Evolutionary conservation across 2,113 vertebrate species (phyloP).

Genomic region (Siniperca chuatsi): DNA sequence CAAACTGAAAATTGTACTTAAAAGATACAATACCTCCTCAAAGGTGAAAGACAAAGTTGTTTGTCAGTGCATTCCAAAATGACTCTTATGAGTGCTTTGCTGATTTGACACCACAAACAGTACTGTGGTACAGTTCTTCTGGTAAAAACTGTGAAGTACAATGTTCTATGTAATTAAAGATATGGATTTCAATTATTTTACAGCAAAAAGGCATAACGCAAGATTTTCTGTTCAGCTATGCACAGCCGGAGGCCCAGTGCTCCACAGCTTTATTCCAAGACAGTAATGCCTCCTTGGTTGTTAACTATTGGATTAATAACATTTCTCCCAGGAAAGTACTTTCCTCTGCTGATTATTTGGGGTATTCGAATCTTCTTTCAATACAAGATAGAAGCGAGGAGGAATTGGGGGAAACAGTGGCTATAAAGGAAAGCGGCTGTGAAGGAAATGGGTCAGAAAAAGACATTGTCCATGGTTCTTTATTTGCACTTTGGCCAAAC

Average conservation of each 20-base stretch:
- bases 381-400: not conserved
- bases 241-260: constrained; percentile 18
- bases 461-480: not conserved
- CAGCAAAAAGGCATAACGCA: constrained; percentile 52
- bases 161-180: constrained; percentile 69
- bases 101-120: constrained; percentile 24
- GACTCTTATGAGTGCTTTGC: not conserved
- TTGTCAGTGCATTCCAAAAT: not conserved
- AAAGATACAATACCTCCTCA: not conserved
- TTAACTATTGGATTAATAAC: constrained; percentile 57
- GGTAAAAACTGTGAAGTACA: constrained; percentile 50
- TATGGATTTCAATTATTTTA: constrained; percentile 74
- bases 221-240: constrained; percentile 62
- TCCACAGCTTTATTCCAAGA: constrained; percentile 42
- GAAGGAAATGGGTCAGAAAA: constrained; percentile 9
- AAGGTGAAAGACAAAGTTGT: not conserved
- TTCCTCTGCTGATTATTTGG: constrained; percentile 18
- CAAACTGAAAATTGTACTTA: not conserved
- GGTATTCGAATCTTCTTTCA: constrained; percentile 16
- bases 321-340: constrained; percentile 44
- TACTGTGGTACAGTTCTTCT: constrained; percentile 8
- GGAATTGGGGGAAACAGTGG: not conserved
- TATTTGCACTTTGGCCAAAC: constrained; percentile 15
- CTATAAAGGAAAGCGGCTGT: constrained; percentile 30
- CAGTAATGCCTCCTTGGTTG: constrained; percentile 45